Base-by-base conservation (phyloP, 2,797 vertebrate species). In the Megaceryle alcyon region DNA sequence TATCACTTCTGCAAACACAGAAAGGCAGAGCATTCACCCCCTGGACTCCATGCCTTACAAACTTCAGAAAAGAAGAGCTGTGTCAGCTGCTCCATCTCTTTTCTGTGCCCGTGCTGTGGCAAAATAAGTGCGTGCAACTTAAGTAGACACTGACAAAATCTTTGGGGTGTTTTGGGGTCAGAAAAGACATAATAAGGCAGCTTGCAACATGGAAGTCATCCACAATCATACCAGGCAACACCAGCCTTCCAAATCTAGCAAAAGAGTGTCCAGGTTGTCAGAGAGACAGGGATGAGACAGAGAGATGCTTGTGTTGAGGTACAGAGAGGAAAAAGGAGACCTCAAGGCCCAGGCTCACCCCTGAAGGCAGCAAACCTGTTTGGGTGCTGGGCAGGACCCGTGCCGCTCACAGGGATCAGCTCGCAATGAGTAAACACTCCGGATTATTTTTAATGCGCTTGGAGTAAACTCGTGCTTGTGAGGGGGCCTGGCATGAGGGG, bases 401-500 rank as follows among this genome's bases (percentile, higher is more conserved):
- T 3, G 3, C 41, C 0, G 0, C 80, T 64, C 0, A 0, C 51
- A n/a, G 85, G 56, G 61, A 70, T 90, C 94, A 84, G 66, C 1
- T 1, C 29, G 2, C 59, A 49, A 13, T 1, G 37, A 79, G 70
- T 44, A 79, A 96, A 63, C 1, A 3, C 31, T 66, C 13, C 1
- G 68, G 85, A 94, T 97, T 95, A 92, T 23, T 92, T 83, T n/a
- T 86, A 94, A 94, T 73, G 66, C 1, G 6, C 80, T 96, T 94
- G 82, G 76, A 95, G 90, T 69, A 93, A 96, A 91, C 83, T 43
- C 14, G 0, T 43, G 54, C 89, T 86, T 20, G 2, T 1, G 2
- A 31, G 33, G 63, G 86, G 80, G 72, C 54, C 82, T 26, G 8
- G 77, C 70, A 82, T 2, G 8, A 92, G 85, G 46, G 73, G 73